A percentile compares a stretch with the other conserved stretches of the same genome.
phyloP scores from a whole-genome alignment of 2,797 vertebrate species.

The Saxicola maurus region DNA sequence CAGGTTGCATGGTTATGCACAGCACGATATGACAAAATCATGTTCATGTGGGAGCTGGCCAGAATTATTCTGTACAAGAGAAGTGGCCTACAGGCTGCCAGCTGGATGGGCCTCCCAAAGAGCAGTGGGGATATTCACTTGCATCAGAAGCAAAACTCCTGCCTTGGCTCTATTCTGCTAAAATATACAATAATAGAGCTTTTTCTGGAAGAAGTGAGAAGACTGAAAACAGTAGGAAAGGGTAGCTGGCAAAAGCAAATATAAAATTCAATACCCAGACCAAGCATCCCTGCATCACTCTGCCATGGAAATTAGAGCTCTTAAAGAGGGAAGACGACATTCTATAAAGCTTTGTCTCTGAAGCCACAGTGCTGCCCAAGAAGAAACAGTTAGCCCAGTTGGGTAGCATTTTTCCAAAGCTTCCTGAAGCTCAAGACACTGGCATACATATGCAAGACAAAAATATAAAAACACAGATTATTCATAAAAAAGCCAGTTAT shows the following conservation, averaged over 20 bases:
- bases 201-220: neutral
- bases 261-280: neutral
- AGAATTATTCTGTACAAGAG: neutral
- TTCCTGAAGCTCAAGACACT: neutral
- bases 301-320: neutral
- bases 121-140: neutral
- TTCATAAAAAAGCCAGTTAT: neutral
- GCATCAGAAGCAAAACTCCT: neutral
- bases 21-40: neutral
- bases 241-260: neutral
- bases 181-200: neutral
- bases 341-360: neutral
- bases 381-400: neutral
- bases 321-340: neutral
- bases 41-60: neutral
- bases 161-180: neutral
- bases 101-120: neutral
- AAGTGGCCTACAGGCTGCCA: neutral
- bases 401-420: neutral
- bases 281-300: neutral
- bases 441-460: neutral
- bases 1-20: neutral
- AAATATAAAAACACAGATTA: neutral
- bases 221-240: neutral
- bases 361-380: neutral